Percentiles rank a stretch among this genome's conserved stretches.
Conservation (phyloP, 2,113 vertebrate genomes). For the Alligator sinensis region DNA sequence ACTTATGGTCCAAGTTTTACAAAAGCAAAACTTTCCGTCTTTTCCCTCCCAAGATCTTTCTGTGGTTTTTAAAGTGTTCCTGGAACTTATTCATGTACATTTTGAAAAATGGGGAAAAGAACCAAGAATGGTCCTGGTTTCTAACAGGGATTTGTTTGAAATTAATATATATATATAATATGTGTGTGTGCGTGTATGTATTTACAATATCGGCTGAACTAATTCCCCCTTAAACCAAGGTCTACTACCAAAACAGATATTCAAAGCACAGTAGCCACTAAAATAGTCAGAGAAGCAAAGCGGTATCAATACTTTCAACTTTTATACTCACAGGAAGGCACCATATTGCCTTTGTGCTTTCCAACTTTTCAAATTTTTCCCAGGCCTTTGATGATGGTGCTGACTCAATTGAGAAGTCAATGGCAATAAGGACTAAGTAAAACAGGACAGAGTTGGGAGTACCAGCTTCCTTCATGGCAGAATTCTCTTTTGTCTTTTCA, state of each 20-base stretch:
- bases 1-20: constrained; percentile 33
- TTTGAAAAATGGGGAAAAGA: constrained; percentile 43
- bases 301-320: background rate
- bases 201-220: background rate
- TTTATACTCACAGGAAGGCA: background rate
- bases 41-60: constrained; percentile 10
- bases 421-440: background rate
- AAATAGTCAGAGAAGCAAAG: background rate
- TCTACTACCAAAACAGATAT: background rate
- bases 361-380: background rate
- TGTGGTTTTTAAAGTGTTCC: constrained; percentile 30
- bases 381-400: background rate
- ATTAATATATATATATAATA: background rate
- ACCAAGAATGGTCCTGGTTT: background rate
- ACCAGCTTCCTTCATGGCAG: fast-evolving
- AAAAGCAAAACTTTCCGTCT: constrained; percentile 45
- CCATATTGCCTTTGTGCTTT: background rate
- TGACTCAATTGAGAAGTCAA: background rate
- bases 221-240: background rate
- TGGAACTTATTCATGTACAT: constrained; percentile 10
- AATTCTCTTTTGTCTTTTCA: background rate
- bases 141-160: background rate
- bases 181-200: too few species aligned
- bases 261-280: background rate
- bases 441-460: background rate